Percentiles rank a stretch among this genome's conserved stretches.
phyloP scores from a whole-genome alignment of 2,888 invertebrate genomes.

The Caenorhabditis sulstoni region DNA sequence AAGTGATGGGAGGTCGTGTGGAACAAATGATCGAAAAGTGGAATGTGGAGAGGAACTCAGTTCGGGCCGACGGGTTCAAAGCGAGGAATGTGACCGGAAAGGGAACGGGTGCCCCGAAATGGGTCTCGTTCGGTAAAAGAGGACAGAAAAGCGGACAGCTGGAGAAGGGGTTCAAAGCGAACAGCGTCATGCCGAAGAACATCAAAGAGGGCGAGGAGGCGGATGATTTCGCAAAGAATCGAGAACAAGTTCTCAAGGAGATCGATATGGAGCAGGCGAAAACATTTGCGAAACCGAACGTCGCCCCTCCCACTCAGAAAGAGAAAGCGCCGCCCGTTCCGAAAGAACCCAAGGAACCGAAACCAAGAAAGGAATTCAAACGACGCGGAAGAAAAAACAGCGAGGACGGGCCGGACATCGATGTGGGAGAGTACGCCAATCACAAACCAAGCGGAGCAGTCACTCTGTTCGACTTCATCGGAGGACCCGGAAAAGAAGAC shows the following conservation, averaged over 20 bases:
- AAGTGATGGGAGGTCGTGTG: slow-evolving; percentile 74
- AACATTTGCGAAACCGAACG: slow-evolving; percentile 46
- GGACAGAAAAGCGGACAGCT: slow-evolving; percentile 12
- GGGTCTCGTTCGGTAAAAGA: slow-evolving; percentile 67
- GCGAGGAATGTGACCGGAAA: slow-evolving; percentile 35
- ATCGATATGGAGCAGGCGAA: slow-evolving; percentile 21
- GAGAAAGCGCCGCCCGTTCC: slow-evolving; percentile 27
- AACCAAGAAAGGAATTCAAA: slow-evolving; percentile 20
- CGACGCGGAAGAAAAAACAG: slow-evolving; percentile 45
- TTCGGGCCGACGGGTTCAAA: slow-evolving; percentile 45
- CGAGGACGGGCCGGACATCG: slow-evolving; percentile 49
- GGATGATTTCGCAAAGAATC: slow-evolving; percentile 54
- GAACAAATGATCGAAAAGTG: slow-evolving; percentile 74
- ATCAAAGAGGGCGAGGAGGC: slow-evolving; percentile 30
- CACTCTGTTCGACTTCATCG: slow-evolving; percentile 61
- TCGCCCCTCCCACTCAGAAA: slow-evolving; percentile 19
- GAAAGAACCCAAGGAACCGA: slow-evolving; percentile 10
- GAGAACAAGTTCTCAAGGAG: slow-evolving; percentile 44
- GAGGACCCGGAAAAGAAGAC: slow-evolving; percentile 9
- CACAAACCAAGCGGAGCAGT: slow-evolving; percentile 42
- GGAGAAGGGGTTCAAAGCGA: slow-evolving; percentile 62
- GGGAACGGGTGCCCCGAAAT: slow-evolving; percentile 64
- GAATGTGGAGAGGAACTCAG: slow-evolving; percentile 66
- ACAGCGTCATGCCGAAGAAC: slow-evolving; percentile 55
- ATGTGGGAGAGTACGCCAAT: slow-evolving; percentile 43